Evolutionary conservation across 2,113 vertebrate genomes (phyloP), one percentile per base, ranked within the genome.

Genomic region (Pungitius pungitius): DNA sequence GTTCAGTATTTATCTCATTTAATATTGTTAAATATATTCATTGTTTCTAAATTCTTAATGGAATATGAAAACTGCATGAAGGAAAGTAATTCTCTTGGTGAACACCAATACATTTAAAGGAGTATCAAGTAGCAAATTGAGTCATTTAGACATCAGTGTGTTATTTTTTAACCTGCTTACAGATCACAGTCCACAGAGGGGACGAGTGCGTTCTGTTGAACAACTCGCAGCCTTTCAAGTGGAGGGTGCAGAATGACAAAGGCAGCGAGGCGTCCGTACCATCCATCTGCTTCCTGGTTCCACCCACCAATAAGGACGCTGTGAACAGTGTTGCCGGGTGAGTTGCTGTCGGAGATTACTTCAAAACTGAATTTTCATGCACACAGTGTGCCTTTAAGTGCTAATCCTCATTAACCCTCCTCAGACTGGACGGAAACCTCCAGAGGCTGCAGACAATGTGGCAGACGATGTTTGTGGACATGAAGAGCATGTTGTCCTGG

Each of bases 121-220:
- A 26, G 9, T 18, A 45, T 64, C 9, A 22, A 18, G n/a, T 26
- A 1, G 13, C 10, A 30, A 24, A 22, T 58, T 18, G n/a, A 26
- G 8, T 63, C 54, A 17, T 7, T 63, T 24, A 15, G 35, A 51
- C 14, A 55, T 15, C 24, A 27, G 18, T 33, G 10, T 61, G 9
- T 20, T 0, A 7, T 20, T 0, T 40, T 52, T 70, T 26, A 11
- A 4, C n/a, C 51, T 33, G 7, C 27, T 13, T 30, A 3, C 85
- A 99, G 97, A 96, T 97, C 88, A 98, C 95, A 0, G 91, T 99
- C 75, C 96, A 96, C 90, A 95, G 96, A 70, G 94, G 94, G 0
- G 96, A 98, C 0, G 88, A 94, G 6, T 96, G 95, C 10, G 66
- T 92, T 26, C 93, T 99, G 85, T 22, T 96, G 51, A 95, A 93